These are phyloP conservation scores for Chaenodraco wilsoni DNA, from an alignment of 2,797 vertebrate genomes.

Conservation along the genomic window DNA sequence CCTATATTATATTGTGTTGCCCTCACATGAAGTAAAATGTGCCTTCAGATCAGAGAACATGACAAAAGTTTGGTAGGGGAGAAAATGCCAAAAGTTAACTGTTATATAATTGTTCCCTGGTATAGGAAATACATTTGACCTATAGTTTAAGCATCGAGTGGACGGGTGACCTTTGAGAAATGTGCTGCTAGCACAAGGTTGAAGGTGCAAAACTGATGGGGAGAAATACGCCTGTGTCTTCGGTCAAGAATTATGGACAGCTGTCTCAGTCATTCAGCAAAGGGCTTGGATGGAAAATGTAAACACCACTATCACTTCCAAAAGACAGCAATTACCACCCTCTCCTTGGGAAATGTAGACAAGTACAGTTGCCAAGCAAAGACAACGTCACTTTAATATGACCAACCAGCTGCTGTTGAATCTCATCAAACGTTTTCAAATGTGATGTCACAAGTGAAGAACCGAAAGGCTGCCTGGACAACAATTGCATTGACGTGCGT, in stretches of 20 bases:
- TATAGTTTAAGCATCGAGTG: conserved; percentile 21
- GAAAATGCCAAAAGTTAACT: conserved; percentile 30
- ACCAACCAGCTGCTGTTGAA: conserved; percentile 62
- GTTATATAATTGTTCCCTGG: conserved; percentile 24
- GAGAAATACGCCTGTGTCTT: conserved; percentile 29
- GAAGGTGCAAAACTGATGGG: conserved; percentile 25
- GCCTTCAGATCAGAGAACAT: conserved; percentile 24
- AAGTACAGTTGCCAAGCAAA: conserved; percentile 47
- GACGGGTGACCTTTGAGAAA: conserved; percentile 30
- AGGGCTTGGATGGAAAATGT: conserved; percentile 61
- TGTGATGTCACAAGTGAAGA: conserved; percentile 34
- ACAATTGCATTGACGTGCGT: conserved; percentile 38
- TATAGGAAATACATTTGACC: conserved; percentile 18
- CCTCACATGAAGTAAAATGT: background rate
- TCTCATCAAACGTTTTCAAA: conserved; percentile 30
- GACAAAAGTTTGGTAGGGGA: conserved; percentile 12
- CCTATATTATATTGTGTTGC: background rate
- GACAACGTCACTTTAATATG: conserved; percentile 54
- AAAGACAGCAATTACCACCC: conserved; percentile 68
- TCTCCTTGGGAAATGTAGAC: conserved; percentile 53
- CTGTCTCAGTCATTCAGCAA: conserved; percentile 65
- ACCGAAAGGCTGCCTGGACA: conserved; percentile 35
- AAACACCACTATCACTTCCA: conserved; percentile 72
- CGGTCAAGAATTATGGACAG: conserved; percentile 57
- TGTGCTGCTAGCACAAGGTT: conserved; percentile 26